Base-by-base conservation (phyloP, 2,113 vertebrate genomes). In the Hyaena hyaena region DNA sequence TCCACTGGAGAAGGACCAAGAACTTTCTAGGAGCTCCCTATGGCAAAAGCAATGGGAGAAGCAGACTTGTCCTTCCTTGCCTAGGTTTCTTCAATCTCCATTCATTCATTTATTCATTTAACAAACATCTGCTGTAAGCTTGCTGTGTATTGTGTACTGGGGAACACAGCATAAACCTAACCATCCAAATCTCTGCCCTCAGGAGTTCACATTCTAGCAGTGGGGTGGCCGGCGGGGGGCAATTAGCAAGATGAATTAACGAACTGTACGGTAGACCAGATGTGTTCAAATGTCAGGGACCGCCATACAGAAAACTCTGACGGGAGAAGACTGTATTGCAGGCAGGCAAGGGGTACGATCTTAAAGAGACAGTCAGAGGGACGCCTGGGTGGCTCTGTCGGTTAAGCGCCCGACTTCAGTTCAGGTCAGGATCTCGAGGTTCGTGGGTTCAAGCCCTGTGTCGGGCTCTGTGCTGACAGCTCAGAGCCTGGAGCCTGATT, bases 301-400 rank as follows among this genome's bases (percentile, higher is more conserved):
- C 9, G 4, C 26, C 26, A 28, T 8, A 10, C 6, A 31, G 58
- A 45, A 76, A 76, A 33, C 21, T 7, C 63, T 65, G 33, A 33
- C 5, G 7, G 6, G 19, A 24, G 39, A 9, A 12, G 45, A 35
- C 6, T 28, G 21, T 48, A 31, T 43, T 26, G 9, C 0, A 5
- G 16, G 33, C n/a, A 55, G 39, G 39, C 21, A 10, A 74, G 24
- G 2, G 12, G 35, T 10, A 17, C 14, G 4, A 61, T 69, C 68
- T 55, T 6, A 24, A 43, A n/a, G 12, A 45, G 23, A 35, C 50
- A 31, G 15, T 45, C 50, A 21, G 15, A 33, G 74, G 50, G 50
- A 12, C 50, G 11, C 48, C 50, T 50, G 50, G 50, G 50, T 50
- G 50, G 50, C 50, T 12, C 50, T 12, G 50, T 14, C 0, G 50